Percentiles rank a stretch among this genome's conserved stretches.
Conservation (phyloP, 1,140 invertebrate genomes). For the Drosophila lacteicornis region DNA sequence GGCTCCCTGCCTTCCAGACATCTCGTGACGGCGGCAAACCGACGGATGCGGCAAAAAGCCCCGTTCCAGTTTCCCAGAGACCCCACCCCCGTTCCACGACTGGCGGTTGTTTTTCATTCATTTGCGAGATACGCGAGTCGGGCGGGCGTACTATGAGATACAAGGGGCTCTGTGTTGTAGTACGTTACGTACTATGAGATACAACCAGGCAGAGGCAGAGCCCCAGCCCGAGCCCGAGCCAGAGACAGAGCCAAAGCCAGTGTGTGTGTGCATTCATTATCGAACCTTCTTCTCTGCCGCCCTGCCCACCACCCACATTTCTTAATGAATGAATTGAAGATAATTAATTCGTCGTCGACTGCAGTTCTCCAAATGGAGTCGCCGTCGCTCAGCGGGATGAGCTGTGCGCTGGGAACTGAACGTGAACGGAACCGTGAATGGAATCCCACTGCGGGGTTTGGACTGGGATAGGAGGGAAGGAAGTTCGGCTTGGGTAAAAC, state of each 20-base stretch:
- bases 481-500: not conserved
- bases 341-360: slow-evolving; percentile 77
- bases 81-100: slow-evolving; percentile 8
- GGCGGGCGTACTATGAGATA: slow-evolving; percentile 60
- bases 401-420: slow-evolving; percentile 11
- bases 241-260: not conserved
- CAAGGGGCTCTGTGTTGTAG: slow-evolving; percentile 34
- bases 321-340: slow-evolving; percentile 83
- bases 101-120: slow-evolving; percentile 68
- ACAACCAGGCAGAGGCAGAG: slow-evolving; percentile 24
- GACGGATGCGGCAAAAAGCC: slow-evolving; percentile 64
- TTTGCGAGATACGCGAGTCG: slow-evolving; percentile 50
- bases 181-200: slow-evolving; percentile 64
- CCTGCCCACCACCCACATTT: slow-evolving; percentile 56
- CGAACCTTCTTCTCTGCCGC: slow-evolving; percentile 26
- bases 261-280: slow-evolving; percentile 74
- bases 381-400: slow-evolving; percentile 10
- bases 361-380: slow-evolving; percentile 53
- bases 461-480: not conserved
- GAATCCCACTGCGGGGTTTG: not conserved
- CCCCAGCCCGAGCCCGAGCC: slow-evolving; percentile 15
- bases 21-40: slow-evolving; percentile 64
- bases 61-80: slow-evolving; percentile 28
- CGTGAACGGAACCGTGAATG: slow-evolving; percentile 19
- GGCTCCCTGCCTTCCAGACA: slow-evolving; percentile 14